Evolutionary conservation across 1,140 invertebrate species (phyloP).

Genomic region (Lineus longissimus): DNA sequence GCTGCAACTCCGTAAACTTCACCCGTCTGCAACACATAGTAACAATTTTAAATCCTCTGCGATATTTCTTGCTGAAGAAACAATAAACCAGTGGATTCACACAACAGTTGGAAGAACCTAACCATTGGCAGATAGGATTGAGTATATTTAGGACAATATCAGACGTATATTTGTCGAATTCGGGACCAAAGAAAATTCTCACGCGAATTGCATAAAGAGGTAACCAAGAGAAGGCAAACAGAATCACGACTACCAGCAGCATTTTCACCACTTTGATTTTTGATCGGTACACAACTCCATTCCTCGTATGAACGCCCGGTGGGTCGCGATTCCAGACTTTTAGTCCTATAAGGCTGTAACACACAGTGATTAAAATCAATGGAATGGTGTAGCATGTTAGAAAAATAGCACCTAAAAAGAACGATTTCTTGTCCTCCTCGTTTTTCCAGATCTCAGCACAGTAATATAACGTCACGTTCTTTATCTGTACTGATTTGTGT

Average conservation of each 20-base stretch:
- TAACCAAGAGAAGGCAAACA: constrained; percentile 92
- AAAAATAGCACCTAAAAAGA: constrained; percentile 85
- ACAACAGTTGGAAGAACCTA: constrained; percentile 92
- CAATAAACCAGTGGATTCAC: constrained; percentile 98
- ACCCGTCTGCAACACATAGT: constrained; percentile 16
- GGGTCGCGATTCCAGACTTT: constrained; percentile 83
- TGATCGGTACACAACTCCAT: constrained; percentile 45
- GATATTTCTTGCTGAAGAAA: constrained; percentile 94
- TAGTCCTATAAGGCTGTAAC: constrained; percentile 89
- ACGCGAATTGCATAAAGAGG: constrained; percentile 70
- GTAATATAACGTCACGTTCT: constrained; percentile 23
- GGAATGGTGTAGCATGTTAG: constrained; percentile 89
- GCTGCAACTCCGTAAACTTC: constrained; percentile 3
- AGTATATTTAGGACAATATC: constrained; percentile 73
- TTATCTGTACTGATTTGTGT: constrained; percentile 22
- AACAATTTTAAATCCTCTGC: constrained; percentile 69
- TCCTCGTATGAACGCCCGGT: constrained; percentile 59
- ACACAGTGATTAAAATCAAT: constrained; percentile 83
- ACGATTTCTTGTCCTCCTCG: constrained; percentile 68
- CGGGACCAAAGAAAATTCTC: constrained; percentile 26
- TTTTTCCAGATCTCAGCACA: constrained; percentile 31
- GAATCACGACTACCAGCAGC: constrained; percentile 88
- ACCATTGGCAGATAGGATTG: constrained; percentile 89
- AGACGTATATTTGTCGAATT: constrained; percentile 58
- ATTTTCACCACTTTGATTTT: constrained; percentile 80